A percentile compares a stretch with the other conserved stretches of the same genome.
phyloP scores from a whole-genome alignment of 2,113 vertebrate species.

The Ranitomeya imitator region DNA sequence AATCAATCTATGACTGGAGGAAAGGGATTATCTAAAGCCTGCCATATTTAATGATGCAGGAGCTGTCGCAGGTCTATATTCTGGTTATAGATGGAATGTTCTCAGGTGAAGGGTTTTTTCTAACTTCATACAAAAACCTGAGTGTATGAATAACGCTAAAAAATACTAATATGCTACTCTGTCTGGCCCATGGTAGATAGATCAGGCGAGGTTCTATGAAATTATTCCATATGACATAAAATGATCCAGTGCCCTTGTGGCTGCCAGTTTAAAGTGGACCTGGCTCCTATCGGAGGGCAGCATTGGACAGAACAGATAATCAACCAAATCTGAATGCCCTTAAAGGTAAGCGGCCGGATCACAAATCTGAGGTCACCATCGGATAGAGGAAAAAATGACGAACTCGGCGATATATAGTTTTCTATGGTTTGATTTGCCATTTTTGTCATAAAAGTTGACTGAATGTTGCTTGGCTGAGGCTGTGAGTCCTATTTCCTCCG shows the following conservation, averaged over 20 bases:
- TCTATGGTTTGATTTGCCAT: background rate
- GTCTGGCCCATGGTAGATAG: background rate
- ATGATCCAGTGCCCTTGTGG: background rate
- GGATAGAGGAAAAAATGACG: background rate
- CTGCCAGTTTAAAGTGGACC: background rate
- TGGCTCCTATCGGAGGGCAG: too few relatives aligned
- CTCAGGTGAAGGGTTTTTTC: background rate
- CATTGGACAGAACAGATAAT: too few relatives aligned
- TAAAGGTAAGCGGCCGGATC: background rate
- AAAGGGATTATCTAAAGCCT: background rate
- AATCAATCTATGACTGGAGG: background rate
- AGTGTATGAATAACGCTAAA: constrained; percentile 5
- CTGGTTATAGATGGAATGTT: background rate
- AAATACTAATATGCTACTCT: background rate
- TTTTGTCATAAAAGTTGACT: background rate
- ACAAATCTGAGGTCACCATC: background rate
- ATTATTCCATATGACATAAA: background rate
- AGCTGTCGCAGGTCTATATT: background rate
- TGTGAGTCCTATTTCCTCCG: background rate
- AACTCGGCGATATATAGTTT: background rate
- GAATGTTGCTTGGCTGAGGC: background rate
- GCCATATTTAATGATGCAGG: background rate
- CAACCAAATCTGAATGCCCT: too few relatives aligned
- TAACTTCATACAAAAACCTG: constrained; percentile 16
- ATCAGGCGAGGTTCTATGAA: background rate